These are phyloP conservation scores for Capreolus pygargus DNA, from an alignment of 2,113 vertebrate genomes.

Conservation along the genomic window DNA sequence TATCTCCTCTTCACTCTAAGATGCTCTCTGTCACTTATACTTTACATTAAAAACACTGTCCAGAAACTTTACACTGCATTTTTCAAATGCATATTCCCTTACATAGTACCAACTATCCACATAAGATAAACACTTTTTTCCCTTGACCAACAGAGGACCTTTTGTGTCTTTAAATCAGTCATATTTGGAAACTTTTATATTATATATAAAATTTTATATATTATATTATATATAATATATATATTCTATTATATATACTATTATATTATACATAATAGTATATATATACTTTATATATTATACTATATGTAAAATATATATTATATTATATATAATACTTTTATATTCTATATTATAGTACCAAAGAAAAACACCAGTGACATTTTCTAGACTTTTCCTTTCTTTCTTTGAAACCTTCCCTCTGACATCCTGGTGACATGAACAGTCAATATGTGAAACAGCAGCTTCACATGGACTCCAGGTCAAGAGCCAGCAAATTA, in stretches of 20 bases:
- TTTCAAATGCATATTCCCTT: not conserved
- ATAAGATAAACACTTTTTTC: not conserved
- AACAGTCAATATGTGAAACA: slow-evolving; percentile 53
- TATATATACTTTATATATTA: too few relatives aligned
- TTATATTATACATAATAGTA: too few relatives aligned
- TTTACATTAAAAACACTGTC: slow-evolving; percentile 49
- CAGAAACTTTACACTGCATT: slow-evolving; percentile 21
- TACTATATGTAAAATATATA: too few relatives aligned
- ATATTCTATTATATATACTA: too few relatives aligned
- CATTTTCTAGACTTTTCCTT: not conserved
- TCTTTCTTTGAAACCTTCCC: not conserved
- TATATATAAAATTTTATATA: not conserved
- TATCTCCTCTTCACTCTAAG: slow-evolving; percentile 53
- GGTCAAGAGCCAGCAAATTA: slow-evolving; percentile 17
- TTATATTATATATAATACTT: too few relatives aligned
- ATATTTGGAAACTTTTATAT: not conserved
- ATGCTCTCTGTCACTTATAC: slow-evolving; percentile 47
- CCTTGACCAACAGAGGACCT: not conserved
- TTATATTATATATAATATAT: too few relatives aligned
- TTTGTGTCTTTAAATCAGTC: not conserved
- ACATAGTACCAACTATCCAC: not conserved
- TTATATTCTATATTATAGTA: not conserved
- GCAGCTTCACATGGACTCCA: slow-evolving; percentile 23
- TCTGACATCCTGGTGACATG: not conserved
- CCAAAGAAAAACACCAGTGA: not conserved